These are phyloP conservation scores for Okamejei kenojei DNA, from an alignment of 2,797 vertebrate species.

Conservation along the genomic window DNA sequence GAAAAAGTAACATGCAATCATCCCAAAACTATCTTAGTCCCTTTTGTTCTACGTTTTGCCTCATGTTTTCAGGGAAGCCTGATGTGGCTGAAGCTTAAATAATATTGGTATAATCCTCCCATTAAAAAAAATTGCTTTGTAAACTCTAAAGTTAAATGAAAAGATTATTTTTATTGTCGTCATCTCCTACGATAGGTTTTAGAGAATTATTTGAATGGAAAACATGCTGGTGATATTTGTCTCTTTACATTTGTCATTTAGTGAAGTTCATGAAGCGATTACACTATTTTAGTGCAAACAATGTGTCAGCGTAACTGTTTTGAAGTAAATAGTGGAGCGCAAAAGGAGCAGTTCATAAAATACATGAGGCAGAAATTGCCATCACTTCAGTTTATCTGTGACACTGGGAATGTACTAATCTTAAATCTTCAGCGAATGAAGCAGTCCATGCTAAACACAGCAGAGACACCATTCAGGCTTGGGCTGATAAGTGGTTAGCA, in stretches of 20 bases:
- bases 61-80: not conserved
- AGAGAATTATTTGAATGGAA: not conserved
- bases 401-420: too few relatives aligned
- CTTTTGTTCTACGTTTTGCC: not conserved
- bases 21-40: not conserved
- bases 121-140: not conserved
- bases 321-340: not conserved
- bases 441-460: too few relatives aligned
- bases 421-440: too few relatives aligned
- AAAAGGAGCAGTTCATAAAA: not conserved
- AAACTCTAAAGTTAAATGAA: not conserved
- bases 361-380: not conserved
- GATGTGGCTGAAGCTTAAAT: not conserved
- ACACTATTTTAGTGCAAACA: not conserved
- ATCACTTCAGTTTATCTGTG: not conserved
- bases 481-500: too few relatives aligned
- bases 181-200: not conserved
- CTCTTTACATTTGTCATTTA: not conserved
- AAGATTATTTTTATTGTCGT: not conserved
- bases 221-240: not conserved
- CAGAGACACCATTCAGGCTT: too few relatives aligned
- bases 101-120: not conserved
- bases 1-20: not conserved
- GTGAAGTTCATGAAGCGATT: not conserved
- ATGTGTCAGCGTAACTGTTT: not conserved